Evolutionary conservation across 2,797 vertebrate genomes (phyloP).

Genomic region (Nannoperca obscura): DNA sequence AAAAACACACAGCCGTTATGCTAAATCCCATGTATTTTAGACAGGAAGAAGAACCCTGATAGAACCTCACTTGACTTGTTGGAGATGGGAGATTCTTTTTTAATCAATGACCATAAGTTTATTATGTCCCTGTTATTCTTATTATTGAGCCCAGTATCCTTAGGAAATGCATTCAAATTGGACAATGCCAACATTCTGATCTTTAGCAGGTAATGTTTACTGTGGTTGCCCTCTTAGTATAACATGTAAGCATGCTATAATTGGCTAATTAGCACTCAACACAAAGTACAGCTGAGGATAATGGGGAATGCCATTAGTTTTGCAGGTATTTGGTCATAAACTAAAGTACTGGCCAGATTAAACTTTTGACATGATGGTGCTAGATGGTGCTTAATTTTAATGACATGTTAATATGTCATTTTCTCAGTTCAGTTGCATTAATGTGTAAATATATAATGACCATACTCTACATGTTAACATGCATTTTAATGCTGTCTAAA

Average conservation of each 20-base stretch:
- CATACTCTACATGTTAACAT: too few relatives aligned
- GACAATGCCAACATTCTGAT: background rate
- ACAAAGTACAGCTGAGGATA: background rate
- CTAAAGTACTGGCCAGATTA: background rate
- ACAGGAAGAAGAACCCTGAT: slow-evolving; percentile 2
- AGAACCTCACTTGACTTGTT: background rate
- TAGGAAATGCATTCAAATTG: background rate
- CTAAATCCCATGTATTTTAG: slow-evolving; percentile 26
- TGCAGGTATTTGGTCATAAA: background rate
- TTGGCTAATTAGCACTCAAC: background rate
- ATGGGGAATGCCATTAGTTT: background rate
- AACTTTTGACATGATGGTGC: background rate
- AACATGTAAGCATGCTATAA: background rate
- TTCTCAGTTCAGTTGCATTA: too few relatives aligned
- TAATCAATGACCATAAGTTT: background rate
- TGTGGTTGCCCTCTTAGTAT: background rate
- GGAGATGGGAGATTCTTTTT: background rate
- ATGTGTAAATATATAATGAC: too few relatives aligned
- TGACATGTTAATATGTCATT: too few relatives aligned
- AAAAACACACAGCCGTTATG: slow-evolving; percentile 27
- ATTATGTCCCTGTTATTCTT: background rate
- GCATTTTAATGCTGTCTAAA: too few relatives aligned
- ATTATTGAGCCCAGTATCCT: background rate
- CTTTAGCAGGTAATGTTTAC: background rate
- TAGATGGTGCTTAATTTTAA: too few relatives aligned